Evolutionary conservation across 2,113 vertebrate species (phyloP).

Genomic region (Triplophysa rosa): DNA sequence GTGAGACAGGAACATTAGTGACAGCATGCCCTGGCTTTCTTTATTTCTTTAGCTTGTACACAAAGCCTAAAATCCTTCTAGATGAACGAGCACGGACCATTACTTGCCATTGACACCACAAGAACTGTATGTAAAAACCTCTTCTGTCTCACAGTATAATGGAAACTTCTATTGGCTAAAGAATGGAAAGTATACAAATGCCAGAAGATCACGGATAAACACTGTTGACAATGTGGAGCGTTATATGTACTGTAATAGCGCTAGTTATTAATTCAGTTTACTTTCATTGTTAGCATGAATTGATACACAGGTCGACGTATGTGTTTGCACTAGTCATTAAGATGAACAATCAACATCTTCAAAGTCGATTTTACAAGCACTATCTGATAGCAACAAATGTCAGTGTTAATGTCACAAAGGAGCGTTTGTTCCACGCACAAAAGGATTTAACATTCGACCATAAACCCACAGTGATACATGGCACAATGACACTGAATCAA

Average conservation of each 20-base stretch:
- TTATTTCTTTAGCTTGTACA: background rate
- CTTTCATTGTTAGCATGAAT: constrained; percentile 20
- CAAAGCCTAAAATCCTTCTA: constrained; percentile 4
- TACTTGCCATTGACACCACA: background rate
- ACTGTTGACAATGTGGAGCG: background rate
- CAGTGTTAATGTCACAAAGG: background rate
- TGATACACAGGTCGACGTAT: background rate
- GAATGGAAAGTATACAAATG: constrained; percentile 18
- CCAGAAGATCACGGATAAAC: background rate
- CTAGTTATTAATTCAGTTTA: background rate
- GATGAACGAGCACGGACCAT: background rate
- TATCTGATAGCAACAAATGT: constrained; percentile 2
- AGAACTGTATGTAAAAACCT: constrained; percentile 17
- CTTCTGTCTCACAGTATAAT: constrained; percentile 4
- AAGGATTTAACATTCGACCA: constrained; percentile 29
- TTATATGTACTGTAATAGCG: background rate
- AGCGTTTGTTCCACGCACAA: constrained; percentile 21
- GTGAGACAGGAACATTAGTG: constrained; percentile 25
- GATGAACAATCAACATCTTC: constrained; percentile 8
- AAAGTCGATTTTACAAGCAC: background rate
- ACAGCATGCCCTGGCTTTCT: background rate
- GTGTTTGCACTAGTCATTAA: background rate
- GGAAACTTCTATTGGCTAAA: background rate
- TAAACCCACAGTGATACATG: constrained; percentile 1
- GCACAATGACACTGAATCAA: constrained; percentile 41